Percentiles rank a stretch among this genome's conserved stretches.
These are phyloP conservation scores for Apostichopus californicus DNA, from an alignment of 35 echinoderm and acorn worm species.

Conservation along the genomic window DNA sequence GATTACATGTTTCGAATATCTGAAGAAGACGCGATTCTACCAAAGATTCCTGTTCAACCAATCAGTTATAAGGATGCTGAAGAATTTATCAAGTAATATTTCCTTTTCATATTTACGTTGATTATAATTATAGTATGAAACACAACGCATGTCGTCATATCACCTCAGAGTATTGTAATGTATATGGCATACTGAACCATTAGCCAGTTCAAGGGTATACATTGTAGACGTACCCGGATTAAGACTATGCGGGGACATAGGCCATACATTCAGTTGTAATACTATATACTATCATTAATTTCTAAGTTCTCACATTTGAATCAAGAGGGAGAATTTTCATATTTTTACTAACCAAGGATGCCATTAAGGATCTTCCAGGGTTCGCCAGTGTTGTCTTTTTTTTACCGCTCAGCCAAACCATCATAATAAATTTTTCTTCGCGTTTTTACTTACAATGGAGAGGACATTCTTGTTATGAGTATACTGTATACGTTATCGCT, in stretches of 20 bases:
- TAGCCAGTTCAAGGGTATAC: too few relatives aligned
- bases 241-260: too few relatives aligned
- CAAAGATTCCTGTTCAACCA: conserved; percentile 68
- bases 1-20: conserved; percentile 54
- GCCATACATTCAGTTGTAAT: too few relatives aligned
- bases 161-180: too few relatives aligned
- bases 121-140: too few relatives aligned
- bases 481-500: neutral
- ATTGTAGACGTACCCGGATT: too few relatives aligned
- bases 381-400: conserved; percentile 5
- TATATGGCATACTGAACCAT: too few relatives aligned
- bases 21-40: conserved; percentile 44
- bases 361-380: conserved; percentile 12
- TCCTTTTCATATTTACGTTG: too few relatives aligned
- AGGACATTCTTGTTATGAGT: conserved; percentile 6
- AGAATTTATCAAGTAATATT: conserved; percentile 53
- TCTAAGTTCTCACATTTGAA: too few relatives aligned
- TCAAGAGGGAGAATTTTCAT: too few relatives aligned
- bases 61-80: conserved; percentile 65
- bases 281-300: too few relatives aligned
- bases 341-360: conserved; percentile 14
- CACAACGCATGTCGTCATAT: too few relatives aligned
- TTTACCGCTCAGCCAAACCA: neutral
- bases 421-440: conserved; percentile 25
- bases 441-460: conserved; percentile 9